phyloP scores from a whole-genome alignment of 2,113 vertebrate species.

The Gallinago media region DNA sequence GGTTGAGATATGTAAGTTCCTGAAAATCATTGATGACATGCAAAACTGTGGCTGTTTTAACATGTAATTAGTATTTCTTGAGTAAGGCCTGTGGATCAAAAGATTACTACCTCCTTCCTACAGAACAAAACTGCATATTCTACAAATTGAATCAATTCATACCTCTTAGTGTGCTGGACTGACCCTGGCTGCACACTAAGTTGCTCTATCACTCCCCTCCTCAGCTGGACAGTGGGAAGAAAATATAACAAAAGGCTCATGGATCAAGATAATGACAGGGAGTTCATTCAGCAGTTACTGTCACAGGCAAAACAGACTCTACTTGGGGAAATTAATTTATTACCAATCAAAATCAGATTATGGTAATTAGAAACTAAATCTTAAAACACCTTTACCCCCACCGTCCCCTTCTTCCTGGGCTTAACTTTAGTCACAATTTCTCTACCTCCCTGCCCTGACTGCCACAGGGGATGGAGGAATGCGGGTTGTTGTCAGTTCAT shows the following conservation, averaged over 20 bases:
- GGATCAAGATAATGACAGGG: neutral
- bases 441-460: neutral
- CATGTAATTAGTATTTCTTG: neutral
- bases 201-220: fast-evolving
- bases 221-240: neutral
- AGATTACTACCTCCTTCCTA: neutral
- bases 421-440: neutral
- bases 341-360: neutral
- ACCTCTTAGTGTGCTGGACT: neutral
- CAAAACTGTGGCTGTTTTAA: neutral
- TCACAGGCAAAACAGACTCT: neutral
- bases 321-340: neutral
- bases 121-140: neutral
- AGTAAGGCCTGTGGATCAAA: neutral
- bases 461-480: neutral
- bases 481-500: neutral
- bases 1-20: neutral
- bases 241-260: neutral
- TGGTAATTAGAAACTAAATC: neutral
- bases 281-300: neutral
- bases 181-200: neutral
- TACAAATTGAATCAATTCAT: neutral
- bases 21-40: neutral
- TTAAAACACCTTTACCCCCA: neutral
- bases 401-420: neutral